Base-by-base conservation (phyloP, 2,797 vertebrate species). In the Pagetopsis macropterus region DNA sequence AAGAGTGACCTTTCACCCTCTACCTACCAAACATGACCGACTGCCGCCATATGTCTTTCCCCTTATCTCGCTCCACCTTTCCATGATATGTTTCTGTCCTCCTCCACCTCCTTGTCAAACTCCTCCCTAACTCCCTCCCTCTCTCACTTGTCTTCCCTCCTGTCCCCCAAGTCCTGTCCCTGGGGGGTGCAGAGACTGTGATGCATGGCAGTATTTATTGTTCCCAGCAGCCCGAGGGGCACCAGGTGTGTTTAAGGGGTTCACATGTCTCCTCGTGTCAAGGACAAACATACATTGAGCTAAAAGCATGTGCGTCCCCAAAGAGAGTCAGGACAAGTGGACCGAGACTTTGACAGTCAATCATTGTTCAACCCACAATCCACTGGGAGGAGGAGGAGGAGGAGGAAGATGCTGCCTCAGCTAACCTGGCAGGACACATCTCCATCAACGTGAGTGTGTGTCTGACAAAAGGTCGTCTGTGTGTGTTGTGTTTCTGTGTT, bases 121-220 rank as follows among this genome's bases (percentile, higher is more conserved):
- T 41, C 40, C 44, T 73, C 59, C 64, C 49, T 7, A 23, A 1
- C n/a, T 56, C 75, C 8, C 23, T 54, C 37, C 27, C 27, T 27
- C 27, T 27, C 27, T 37, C 33, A 37, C 33, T 27, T 0, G 17
- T 40, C 49, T 31, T 1, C 48, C 17, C 13, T 23, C n/a, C 59
- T 3, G 45, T 23, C 56, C 19, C 5, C 14, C 64, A 33, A 3
- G 1, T 60, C 15, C 49, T 14, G 56, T 41, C 62, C 70, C 51
- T 10, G 61, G 44, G 41, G 48, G 3, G 48, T 5, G 54, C 64
- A 55, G 81, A 78, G 75, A 84, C 85, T 62, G 69, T 85, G 88
- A 92, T 90, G 81, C 83, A 91, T 84, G 74, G 81, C 75, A 16
- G 66, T 78, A 75, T 86, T 88, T 82, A 85, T 63, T 45, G 15